A percentile compares a stretch with the other conserved stretches of the same genome.
These are phyloP conservation scores for Hymenopus coronatus DNA, from an alignment of 2,888 invertebrate genomes.

Conservation along the genomic window DNA sequence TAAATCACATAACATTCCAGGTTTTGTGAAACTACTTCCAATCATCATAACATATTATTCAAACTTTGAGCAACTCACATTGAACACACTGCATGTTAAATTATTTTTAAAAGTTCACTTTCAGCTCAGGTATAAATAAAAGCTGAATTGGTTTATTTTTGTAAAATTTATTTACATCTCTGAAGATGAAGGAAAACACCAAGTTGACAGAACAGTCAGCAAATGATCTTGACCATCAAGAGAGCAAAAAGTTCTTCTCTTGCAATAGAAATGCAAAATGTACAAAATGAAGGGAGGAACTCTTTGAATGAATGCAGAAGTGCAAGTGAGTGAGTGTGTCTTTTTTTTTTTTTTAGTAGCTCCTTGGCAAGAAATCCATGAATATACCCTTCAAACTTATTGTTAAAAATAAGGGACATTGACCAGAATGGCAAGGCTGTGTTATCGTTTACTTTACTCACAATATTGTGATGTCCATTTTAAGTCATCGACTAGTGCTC, in stretches of 20 bases:
- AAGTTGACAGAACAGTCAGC: background rate
- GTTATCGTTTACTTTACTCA: background rate
- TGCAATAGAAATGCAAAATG: background rate
- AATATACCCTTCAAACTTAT: background rate
- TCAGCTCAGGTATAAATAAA: background rate
- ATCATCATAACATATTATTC: no score
- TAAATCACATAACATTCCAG: no score
- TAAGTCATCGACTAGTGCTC: background rate
- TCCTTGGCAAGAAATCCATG: background rate
- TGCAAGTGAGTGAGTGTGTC: background rate
- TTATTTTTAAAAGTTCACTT: background rate
- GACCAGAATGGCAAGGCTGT: background rate
- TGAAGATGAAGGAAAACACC: background rate
- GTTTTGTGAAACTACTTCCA: no score
- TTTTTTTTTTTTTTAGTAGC: background rate
- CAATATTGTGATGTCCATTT: background rate
- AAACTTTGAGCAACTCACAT: background rate
- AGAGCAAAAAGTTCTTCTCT: background rate
- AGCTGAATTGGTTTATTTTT: background rate
- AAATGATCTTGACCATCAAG: background rate
- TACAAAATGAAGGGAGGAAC: background rate
- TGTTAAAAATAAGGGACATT: background rate
- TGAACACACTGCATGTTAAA: background rate
- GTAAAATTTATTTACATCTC: background rate
- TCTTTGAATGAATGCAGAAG: background rate